These are phyloP conservation scores for Theristicus caerulescens DNA, from an alignment of 2,113 vertebrate genomes.

Conservation along the genomic window DNA sequence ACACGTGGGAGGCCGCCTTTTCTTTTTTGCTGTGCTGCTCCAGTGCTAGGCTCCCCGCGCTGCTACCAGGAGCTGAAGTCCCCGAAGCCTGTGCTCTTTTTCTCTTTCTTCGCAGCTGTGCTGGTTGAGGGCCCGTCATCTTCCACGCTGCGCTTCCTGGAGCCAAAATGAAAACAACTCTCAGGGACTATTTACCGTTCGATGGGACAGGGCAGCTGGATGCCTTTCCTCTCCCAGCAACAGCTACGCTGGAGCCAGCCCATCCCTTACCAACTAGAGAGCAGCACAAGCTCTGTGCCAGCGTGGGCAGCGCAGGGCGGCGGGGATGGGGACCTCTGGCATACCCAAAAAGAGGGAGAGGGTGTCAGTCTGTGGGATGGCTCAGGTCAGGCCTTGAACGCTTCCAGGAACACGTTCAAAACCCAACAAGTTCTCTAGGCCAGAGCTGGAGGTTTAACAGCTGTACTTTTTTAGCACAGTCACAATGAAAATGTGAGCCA, in stretches of 20 bases:
- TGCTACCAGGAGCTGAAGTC: constrained; percentile 98
- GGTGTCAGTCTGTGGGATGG: not conserved
- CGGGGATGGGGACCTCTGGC: not conserved
- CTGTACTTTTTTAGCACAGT: not conserved
- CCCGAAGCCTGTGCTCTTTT: constrained; percentile 80
- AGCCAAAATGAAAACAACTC: not conserved
- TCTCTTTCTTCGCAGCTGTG: constrained; percentile 81
- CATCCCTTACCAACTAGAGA: not conserved
- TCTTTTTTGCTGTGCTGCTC: not conserved
- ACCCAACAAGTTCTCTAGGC: not conserved
- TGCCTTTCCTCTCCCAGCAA: not conserved
- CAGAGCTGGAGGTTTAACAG: not conserved
- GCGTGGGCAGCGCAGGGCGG: not conserved
- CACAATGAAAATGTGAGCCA: not conserved
- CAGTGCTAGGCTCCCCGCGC: not conserved
- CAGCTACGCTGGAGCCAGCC: not conserved
- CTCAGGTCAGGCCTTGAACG: not conserved
- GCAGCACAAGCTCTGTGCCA: not conserved
- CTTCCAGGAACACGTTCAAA: not conserved
- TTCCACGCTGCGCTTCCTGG: constrained; percentile 83
- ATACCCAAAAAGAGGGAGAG: not conserved
- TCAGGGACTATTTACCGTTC: not conserved
- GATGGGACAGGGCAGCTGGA: not conserved
- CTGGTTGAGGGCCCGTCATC: constrained; percentile 86
- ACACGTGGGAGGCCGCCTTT: not conserved